Conservation (phyloP, 1,140 invertebrate genomes). For the Aphis gossypii region DNA sequence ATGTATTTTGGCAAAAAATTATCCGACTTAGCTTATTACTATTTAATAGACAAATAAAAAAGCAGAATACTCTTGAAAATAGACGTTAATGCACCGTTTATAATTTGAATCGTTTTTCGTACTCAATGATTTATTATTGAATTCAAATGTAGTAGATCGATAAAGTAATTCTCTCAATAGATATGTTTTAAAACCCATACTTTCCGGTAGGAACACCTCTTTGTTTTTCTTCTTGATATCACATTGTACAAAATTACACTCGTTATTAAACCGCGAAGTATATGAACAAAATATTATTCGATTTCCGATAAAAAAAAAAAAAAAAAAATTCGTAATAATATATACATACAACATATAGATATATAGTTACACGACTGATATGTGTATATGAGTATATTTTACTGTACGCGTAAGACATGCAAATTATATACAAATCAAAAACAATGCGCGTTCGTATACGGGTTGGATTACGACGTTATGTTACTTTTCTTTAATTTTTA, state of each 20-base stretch:
- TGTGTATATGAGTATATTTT: background rate
- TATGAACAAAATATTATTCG: background rate
- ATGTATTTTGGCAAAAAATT: too few relatives aligned
- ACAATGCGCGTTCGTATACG: background rate
- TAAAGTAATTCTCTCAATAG: too few relatives aligned
- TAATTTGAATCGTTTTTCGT: too few relatives aligned
- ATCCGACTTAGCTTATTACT: too few relatives aligned
- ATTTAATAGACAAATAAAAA: too few relatives aligned
- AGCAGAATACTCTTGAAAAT: too few relatives aligned
- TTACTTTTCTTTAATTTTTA: conserved; percentile 23
- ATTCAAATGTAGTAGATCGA: too few relatives aligned
- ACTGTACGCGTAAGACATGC: background rate
- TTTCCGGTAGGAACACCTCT: background rate
- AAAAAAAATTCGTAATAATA: background rate
- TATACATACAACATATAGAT: background rate
- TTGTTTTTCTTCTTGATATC: background rate
- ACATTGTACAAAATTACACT: background rate
- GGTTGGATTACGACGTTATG: background rate
- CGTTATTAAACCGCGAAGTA: background rate
- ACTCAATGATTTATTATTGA: too few relatives aligned
- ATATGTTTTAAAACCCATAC: background rate
- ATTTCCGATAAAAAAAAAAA: background rate
- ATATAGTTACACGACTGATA: background rate
- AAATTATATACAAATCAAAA: background rate
- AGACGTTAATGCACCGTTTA: too few relatives aligned